Conservation (phyloP, 2,113 vertebrate genomes). For the Tympanuchus pallidicinctus region DNA sequence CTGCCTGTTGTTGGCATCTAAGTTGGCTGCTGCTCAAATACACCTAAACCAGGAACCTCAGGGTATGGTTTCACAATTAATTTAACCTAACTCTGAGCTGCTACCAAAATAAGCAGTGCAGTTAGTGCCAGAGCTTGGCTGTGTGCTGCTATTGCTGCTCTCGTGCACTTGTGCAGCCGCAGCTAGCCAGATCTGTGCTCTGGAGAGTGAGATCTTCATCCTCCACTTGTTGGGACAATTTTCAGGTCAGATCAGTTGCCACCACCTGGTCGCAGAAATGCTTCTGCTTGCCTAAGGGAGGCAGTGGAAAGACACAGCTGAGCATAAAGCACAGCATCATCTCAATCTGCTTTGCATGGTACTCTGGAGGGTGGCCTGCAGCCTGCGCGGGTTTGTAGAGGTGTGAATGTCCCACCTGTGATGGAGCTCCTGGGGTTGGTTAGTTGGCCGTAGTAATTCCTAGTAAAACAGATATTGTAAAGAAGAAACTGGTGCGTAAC, state of each 20-base stretch:
- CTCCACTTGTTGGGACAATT: neutral
- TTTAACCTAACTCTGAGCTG: neutral
- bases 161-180: accelerated
- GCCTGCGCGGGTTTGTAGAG: neutral
- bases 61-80: neutral
- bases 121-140: neutral
- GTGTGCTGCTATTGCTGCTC: neutral
- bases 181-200: neutral
- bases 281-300: neutral
- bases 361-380: accelerated
- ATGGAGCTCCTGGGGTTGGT: neutral
- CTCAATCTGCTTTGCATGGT: neutral
- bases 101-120: neutral
- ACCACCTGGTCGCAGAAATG: neutral
- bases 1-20: neutral
- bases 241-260: neutral
- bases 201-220: neutral
- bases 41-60: neutral
- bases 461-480: neutral
- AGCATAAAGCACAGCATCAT: no score
- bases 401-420: neutral
- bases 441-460: neutral
- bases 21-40: neutral
- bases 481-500: neutral
- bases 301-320: neutral